Conservation (phyloP, 2,888 invertebrate genomes). For the Tetanocera ferruginea region DNA sequence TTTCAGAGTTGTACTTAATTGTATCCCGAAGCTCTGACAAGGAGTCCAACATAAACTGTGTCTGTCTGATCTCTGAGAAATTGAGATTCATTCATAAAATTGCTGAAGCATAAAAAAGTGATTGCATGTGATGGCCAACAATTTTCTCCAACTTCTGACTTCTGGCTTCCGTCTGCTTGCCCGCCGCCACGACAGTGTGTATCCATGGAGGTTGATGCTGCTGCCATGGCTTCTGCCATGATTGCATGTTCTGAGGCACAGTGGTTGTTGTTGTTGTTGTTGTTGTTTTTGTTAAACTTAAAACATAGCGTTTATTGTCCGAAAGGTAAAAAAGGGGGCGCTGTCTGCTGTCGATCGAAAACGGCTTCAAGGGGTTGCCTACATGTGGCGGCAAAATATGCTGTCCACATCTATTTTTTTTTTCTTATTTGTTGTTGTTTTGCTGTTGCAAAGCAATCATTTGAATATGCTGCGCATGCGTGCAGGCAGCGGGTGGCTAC, state of each 20-base stretch:
- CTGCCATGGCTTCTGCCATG: conserved; percentile 32
- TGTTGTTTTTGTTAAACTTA: background rate
- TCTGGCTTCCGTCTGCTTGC: conserved; percentile 22
- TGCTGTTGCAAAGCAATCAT: background rate
- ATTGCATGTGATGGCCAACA: conserved; percentile 33
- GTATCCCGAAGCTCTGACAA: conserved; percentile 44
- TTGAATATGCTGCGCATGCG: conserved; percentile 9
- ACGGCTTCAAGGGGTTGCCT: background rate
- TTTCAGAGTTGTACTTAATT: conserved; percentile 40
- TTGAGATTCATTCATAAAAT: conserved; percentile 64
- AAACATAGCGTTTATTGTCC: background rate
- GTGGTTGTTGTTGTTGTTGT: background rate
- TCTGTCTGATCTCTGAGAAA: no score
- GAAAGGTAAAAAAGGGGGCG: background rate
- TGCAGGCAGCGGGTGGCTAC: conserved; percentile 1
- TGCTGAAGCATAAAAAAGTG: conserved; percentile 47
- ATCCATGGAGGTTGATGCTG: conserved; percentile 41
- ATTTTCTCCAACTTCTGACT: conserved; percentile 20
- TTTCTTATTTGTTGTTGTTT: no score
- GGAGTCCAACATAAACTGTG: no score
- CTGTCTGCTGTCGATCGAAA: background rate
- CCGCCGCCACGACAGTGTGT: conserved; percentile 26
- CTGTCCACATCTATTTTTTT: no score
- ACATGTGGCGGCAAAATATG: background rate
- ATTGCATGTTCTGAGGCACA: conserved; percentile 62